A percentile compares a stretch with the other conserved stretches of the same genome.
These are phyloP conservation scores for Poeciliopsis retropinna DNA, from an alignment of 2,113 vertebrate genomes.

Conservation along the genomic window DNA sequence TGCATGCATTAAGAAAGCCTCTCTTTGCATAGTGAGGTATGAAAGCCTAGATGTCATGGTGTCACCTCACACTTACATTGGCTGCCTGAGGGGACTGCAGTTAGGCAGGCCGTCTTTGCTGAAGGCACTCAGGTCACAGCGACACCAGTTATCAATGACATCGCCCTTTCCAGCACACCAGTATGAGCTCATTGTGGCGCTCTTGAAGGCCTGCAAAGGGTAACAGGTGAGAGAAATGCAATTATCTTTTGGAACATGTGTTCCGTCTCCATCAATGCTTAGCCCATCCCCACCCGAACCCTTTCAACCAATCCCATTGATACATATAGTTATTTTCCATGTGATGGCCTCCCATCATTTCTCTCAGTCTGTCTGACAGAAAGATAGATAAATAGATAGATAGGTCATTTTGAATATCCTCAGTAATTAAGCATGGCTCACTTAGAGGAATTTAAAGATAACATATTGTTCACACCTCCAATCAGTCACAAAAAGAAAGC, in stretches of 20 bases:
- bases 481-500: slow-evolving; percentile 32
- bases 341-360: not conserved
- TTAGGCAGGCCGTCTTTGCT: slow-evolving; percentile 93
- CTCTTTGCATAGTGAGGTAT: slow-evolving; percentile 29
- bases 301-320: slow-evolving; percentile 10
- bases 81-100: slow-evolving; percentile 94
- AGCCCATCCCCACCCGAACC: slow-evolving; percentile 32
- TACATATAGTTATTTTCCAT: slow-evolving; percentile 14
- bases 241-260: slow-evolving; percentile 74
- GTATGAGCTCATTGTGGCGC: slow-evolving; percentile 96
- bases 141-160: slow-evolving; percentile 98
- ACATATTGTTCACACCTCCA: slow-evolving; percentile 16
- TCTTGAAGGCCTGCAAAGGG: slow-evolving; percentile 89
- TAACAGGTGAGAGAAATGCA: slow-evolving; percentile 80
- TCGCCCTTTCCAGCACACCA: slow-evolving; percentile 99
- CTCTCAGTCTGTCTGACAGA: not conserved
- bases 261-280: slow-evolving; percentile 50
- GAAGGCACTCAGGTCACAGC: slow-evolving; percentile 96
- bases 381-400: not conserved
- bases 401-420: not conserved
- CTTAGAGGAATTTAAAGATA: not conserved
- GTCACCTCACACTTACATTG: slow-evolving; percentile 86
- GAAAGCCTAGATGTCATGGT: slow-evolving; percentile 55
- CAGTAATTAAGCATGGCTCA: slow-evolving; percentile 11
- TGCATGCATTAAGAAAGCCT: slow-evolving; percentile 55